phyloP scores from a whole-genome alignment of 2,888 invertebrate genomes.

The Nebria salina region DNA sequence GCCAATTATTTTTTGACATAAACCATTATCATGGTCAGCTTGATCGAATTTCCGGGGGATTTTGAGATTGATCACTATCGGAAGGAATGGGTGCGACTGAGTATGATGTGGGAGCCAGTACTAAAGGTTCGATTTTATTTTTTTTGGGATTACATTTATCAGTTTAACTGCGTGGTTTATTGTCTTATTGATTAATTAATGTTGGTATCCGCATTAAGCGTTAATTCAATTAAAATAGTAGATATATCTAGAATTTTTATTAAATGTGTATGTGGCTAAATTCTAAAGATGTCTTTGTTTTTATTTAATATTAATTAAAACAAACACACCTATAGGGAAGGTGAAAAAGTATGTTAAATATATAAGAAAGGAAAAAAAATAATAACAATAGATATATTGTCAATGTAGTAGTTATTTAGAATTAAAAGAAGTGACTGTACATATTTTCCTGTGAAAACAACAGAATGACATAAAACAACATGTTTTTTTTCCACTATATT shows the following conservation, averaged over 20 bases:
- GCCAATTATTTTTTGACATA: constrained; percentile 9
- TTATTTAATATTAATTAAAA: too few species aligned
- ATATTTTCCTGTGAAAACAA: background rate
- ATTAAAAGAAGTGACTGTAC: background rate
- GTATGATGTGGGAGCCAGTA: constrained; percentile 57
- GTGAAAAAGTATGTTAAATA: background rate
- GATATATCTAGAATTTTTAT: background rate
- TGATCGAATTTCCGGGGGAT: constrained; percentile 58
- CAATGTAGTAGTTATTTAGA: too few species aligned
- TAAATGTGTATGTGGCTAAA: too few species aligned
- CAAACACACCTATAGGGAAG: too few species aligned
- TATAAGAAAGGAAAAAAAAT: background rate
- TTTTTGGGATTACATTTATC: background rate
- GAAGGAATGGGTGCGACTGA: constrained; percentile 58
- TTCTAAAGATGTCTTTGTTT: too few species aligned
- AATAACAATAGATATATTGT: background rate
- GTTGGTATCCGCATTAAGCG: background rate
- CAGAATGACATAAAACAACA: too few species aligned
- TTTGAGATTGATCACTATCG: constrained; percentile 56
- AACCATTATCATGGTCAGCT: constrained; percentile 46
- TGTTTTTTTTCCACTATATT: background rate
- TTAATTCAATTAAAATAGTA: background rate
- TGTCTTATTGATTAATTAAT: constrained; percentile 27
- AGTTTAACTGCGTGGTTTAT: constrained; percentile 16
- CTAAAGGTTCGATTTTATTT: background rate